Conservation (phyloP, 2,797 vertebrate genomes). For the Typhlichthys eigenmanni region DNA sequence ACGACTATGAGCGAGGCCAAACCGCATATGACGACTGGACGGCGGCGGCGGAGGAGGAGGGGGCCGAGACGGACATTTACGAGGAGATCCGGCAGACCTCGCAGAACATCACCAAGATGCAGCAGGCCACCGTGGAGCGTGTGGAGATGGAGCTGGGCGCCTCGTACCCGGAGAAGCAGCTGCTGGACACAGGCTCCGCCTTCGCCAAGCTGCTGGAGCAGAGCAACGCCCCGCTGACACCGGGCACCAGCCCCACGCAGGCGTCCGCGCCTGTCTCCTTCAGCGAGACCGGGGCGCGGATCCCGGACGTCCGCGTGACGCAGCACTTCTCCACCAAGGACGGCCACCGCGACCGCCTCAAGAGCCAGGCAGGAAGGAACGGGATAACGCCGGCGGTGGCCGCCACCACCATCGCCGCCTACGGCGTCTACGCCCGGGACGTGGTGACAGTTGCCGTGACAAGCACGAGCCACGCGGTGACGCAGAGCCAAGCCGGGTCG, state of each 20-base stretch:
- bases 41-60: constrained; percentile 73
- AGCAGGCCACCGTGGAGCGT: constrained; percentile 77
- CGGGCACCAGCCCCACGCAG: constrained; percentile 97
- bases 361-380: constrained; percentile 82
- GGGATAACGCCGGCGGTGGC: constrained; percentile 75
- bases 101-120: constrained; percentile 83
- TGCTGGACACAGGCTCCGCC: constrained; percentile 89
- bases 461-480: constrained; percentile 71
- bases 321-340: constrained; percentile 93
- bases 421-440: constrained; percentile 81
- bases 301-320: constrained; percentile 93
- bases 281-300: constrained; percentile 78
- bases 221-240: constrained; percentile 90
- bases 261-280: constrained; percentile 94
- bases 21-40: constrained; percentile 76
- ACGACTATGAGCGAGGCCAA: constrained; percentile 83
- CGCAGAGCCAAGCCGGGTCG: constrained; percentile 66
- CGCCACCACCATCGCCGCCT: constrained; percentile 79
- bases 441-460: constrained; percentile 76
- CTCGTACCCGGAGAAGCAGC: constrained; percentile 82
- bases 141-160: constrained; percentile 77
- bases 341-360: constrained; percentile 81
- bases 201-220: constrained; percentile 92
- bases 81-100: constrained; percentile 92
- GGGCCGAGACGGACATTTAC: constrained; percentile 84